Percentiles rank a stretch among this genome's conserved stretches.
phyloP scores from a whole-genome alignment of 2,797 vertebrate genomes.

The Salarias fasciatus region DNA sequence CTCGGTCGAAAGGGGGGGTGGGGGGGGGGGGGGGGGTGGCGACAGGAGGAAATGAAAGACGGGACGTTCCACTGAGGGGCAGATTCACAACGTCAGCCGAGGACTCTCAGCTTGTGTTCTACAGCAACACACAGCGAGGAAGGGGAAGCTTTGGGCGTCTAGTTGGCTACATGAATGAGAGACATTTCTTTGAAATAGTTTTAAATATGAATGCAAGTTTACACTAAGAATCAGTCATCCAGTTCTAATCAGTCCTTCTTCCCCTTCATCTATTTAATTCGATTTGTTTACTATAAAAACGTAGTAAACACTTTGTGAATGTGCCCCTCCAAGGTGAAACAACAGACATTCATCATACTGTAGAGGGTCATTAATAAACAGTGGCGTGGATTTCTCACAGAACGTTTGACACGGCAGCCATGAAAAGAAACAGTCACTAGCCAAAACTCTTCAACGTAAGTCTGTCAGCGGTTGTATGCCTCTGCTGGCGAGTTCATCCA shows the following conservation, averaged over 20 bases:
- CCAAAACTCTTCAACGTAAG: conserved; percentile 46
- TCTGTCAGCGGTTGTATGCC: conserved; percentile 22
- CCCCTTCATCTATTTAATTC: conserved; percentile 13
- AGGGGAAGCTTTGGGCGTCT: conserved; percentile 44
- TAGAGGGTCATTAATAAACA: conserved; percentile 22
- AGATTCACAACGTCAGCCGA: conserved; percentile 64
- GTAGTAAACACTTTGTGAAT: conserved; percentile 58
- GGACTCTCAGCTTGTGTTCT: conserved; percentile 44
- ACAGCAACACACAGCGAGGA: conserved; percentile 30
- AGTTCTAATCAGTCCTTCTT: conserved; percentile 11
- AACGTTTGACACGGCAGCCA: conserved; percentile 49
- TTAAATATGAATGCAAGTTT: no score
- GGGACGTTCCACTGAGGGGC: conserved; percentile 53
- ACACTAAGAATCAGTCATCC: not conserved
- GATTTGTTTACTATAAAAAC: conserved; percentile 32
- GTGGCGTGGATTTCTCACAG: conserved; percentile 34
- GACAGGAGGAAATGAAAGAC: conserved; percentile 59
- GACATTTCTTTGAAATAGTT: conserved; percentile 22
- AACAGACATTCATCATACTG: conserved; percentile 43
- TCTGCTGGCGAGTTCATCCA: conserved; percentile 11
- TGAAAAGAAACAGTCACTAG: conserved; percentile 50
- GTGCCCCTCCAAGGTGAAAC: conserved; percentile 52
- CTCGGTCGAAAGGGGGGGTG: conserved; percentile 56
- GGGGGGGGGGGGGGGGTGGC: conserved; percentile 32
- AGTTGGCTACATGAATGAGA: conserved; percentile 37